These are phyloP conservation scores for Drosophila novamexicana DNA, from an alignment of 1,140 invertebrate genomes.

Conservation along the genomic window DNA sequence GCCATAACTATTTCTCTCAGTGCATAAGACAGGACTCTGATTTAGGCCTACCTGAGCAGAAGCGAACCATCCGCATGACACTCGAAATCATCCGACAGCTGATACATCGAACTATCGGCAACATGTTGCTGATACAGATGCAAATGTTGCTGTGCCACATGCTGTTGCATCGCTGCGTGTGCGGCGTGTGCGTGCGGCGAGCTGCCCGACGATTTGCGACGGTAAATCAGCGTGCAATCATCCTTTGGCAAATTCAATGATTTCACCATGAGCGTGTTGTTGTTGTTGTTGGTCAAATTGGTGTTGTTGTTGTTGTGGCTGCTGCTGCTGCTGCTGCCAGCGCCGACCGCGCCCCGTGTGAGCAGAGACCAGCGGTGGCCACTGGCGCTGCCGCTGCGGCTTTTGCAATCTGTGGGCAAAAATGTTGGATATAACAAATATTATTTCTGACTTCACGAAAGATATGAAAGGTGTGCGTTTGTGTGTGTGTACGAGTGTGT, in stretches of 20 bases:
- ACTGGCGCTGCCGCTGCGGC: constrained; percentile 72
- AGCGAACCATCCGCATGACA: constrained; percentile 80
- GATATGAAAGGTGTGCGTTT: background rate
- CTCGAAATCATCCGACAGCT: constrained; percentile 77
- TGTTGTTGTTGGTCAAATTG: constrained; percentile 70
- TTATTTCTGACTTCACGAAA: constrained; percentile 19
- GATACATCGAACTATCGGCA: constrained; percentile 64
- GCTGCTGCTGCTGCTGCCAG: background rate
- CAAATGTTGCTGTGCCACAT: constrained; percentile 54
- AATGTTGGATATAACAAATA: constrained; percentile 28
- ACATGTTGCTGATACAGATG: constrained; percentile 52
- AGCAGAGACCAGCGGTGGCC: constrained; percentile 78
- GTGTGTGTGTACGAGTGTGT: background rate
- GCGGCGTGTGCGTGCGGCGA: constrained; percentile 77
- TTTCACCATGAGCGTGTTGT: constrained; percentile 77
- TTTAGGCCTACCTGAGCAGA: constrained; percentile 59
- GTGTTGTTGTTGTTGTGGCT: constrained; percentile 68
- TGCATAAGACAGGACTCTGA: no score
- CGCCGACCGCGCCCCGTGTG: constrained; percentile 46
- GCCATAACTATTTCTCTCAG: no score
- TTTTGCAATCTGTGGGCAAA: constrained; percentile 65
- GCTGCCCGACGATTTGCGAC: constrained; percentile 87
- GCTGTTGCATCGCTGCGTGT: constrained; percentile 50
- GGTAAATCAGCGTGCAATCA: constrained; percentile 85
- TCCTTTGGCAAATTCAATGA: constrained; percentile 84